Base-by-base conservation (phyloP, 1,140 invertebrate species). In the Frieseomelitta varia region DNA sequence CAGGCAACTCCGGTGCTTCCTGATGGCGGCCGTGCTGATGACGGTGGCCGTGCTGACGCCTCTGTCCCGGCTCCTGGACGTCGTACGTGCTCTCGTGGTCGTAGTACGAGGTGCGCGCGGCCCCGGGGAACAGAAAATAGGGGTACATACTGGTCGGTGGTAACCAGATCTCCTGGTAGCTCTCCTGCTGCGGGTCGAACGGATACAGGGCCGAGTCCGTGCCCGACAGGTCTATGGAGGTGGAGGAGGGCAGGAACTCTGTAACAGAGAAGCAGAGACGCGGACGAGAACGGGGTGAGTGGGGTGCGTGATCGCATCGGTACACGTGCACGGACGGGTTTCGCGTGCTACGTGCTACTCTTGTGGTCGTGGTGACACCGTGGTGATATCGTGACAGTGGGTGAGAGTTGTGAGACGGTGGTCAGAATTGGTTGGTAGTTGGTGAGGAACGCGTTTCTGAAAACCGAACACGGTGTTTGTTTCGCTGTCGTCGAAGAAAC, bases 141-240 rank as follows among this genome's bases (percentile, higher is more conserved):
- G 95, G 95, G 88, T 96, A 95, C 91, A 95, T 94, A 93, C 95
- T 95, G 91, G 95, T 95, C 85, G 95, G 93, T 87, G 95, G 94
- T 85, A 95, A 95, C 95, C 95, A 95, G 91, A 95, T 93, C 91
- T 95, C 94, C 90, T 94, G 94, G 91, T 94, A 94, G 92, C 93
- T 94, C 87, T 94, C 95, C 91, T 94, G 93, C 84, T 93, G 93
- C 88, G 94, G 93, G 91, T 95, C 94, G 93, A 94, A 94, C 79
- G 95, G 94, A 94, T 95, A 95, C 87, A 95, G 94, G 94, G 95
- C 95, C 89, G 95, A 95, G 87, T 95, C 95, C 91, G 95, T 95
- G 92, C 95, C 95, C 90, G 95, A 95, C 91, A 95, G 93, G 91
- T 96, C 95, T 93, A 95, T 90, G 91, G 94, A 93, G 93, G 93